Conservation (phyloP, 2,797 vertebrate species). For the Nyctalus aviator region DNA sequence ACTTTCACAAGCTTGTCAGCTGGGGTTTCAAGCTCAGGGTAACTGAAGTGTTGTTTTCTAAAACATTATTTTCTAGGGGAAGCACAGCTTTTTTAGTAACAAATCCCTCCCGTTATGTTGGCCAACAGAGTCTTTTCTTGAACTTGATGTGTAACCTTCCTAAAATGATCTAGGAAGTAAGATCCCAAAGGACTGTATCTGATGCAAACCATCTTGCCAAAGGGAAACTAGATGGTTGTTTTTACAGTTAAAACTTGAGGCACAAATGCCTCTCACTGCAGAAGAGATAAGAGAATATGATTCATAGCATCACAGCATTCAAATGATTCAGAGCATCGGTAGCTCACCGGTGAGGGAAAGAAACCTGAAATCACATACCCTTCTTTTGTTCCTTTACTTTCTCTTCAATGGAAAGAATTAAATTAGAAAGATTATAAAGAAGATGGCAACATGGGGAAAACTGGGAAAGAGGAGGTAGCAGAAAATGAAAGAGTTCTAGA, state of each 20-base stretch:
- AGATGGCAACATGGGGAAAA: not conserved
- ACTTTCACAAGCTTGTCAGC: constrained; percentile 81
- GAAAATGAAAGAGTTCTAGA: constrained; percentile 10
- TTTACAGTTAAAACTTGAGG: constrained; percentile 75
- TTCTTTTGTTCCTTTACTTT: constrained; percentile 1
- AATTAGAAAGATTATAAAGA: constrained; percentile 54
- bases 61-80: constrained; percentile 57
- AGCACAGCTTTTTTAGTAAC: not conserved
- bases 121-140: not conserved
- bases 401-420: not conserved
- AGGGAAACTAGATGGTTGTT: constrained; percentile 75
- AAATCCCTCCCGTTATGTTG: not conserved
- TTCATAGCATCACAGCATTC: constrained; percentile 8
- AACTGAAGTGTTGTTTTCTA: constrained; percentile 77
- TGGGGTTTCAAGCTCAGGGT: constrained; percentile 80
- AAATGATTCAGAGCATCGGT: constrained; percentile 34
- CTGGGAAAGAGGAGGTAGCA: not conserved
- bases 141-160: constrained; percentile 1
- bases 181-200: constrained; percentile 28
- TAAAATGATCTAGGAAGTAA: constrained; percentile 60
- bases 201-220: constrained; percentile 55
- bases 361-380: constrained; percentile 29
- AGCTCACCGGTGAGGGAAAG: not conserved
- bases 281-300: constrained; percentile 69
- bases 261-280: constrained; percentile 56